Evolutionary conservation across 2,888 invertebrate species (phyloP).

Genomic region (Pharmacophagus antenor): DNA sequence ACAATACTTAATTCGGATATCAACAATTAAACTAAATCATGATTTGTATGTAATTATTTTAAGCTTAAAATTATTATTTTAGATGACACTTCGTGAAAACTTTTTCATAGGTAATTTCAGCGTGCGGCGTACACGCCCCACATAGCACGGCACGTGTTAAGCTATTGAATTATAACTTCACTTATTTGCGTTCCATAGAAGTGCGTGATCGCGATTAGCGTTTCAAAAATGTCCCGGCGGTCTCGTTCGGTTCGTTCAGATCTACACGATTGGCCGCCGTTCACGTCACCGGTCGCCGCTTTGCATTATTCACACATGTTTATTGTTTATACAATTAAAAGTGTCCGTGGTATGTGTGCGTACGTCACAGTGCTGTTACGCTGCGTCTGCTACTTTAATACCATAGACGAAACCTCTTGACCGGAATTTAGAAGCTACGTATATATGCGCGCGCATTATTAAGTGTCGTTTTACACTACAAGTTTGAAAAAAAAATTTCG

Average conservation of each 20-base stretch:
- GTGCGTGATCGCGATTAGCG: slow-evolving; percentile 14
- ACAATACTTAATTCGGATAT: no score
- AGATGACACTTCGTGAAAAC: no score
- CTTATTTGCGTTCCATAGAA: not conserved
- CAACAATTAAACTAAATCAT: no score
- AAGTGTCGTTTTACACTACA: no score
- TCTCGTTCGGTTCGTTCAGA: slow-evolving; percentile 12
- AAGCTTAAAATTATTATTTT: no score
- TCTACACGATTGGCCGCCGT: slow-evolving; percentile 7
- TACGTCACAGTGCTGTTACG: slow-evolving; percentile 7
- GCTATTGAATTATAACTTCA: not conserved
- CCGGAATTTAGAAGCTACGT: not conserved
- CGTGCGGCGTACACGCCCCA: no score
- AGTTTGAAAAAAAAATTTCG: no score
- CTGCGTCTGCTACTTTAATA: not conserved
- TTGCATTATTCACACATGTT: slow-evolving; percentile 28
- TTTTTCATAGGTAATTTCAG: no score
- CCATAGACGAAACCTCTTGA: not conserved
- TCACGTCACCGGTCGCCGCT: slow-evolving; percentile 19
- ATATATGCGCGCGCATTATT: no score
- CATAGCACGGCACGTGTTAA: not conserved
- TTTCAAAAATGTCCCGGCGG: slow-evolving; percentile 6
- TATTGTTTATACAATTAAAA: slow-evolving; percentile 29
- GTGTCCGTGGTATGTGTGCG: slow-evolving; percentile 14
- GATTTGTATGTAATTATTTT: no score